Base-by-base conservation (phyloP, 2,888 invertebrate species). In the Gastracanthus pulcherrimus region DNA sequence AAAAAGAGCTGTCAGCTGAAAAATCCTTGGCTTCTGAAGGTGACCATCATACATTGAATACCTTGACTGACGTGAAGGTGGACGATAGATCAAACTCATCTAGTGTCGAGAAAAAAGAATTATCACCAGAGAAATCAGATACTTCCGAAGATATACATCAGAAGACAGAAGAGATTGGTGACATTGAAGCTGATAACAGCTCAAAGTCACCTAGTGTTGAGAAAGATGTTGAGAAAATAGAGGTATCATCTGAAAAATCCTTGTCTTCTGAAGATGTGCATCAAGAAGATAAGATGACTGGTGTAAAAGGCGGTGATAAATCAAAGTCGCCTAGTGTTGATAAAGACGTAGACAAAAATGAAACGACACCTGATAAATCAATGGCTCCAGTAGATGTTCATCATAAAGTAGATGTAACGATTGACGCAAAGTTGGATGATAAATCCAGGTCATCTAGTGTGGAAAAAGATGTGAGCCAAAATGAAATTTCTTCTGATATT, bases 181-280 rank as follows among this genome's bases (percentile, higher is more conserved):
- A 45, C 19, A 23, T 5, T 9, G 7, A 58, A 29, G 29, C 29
- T 11, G 58, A 58, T 0, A 69, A 29, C n/a, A n/a, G n/a, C 13
- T 51, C 70, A 19, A 70, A 51, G 19, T 70, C 51, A 29, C 31
- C 70, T 0, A 70, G 51, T 34, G 51, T 19, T 58, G 58, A 58
- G 11, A 23, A 23, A 29, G 58, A 29, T 29, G 19, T 13, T 26
- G 26, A 11, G 26, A 58, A 29, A 26, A 13, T 23, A 29, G 7
- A 48, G 19, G 23, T n/a, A 19, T 23, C 48, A 48, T 19, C 48
- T 3, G 48, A 48, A 19, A 5, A n/a, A 19, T n/a, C 13, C 3
- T n/a, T n/a, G n/a, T n/a, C n/a, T n/a, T n/a, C n/a, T n/a, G 4
- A 7, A 29, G 29, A 29, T 58, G 13, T 13, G 2, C 29, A 29